These are phyloP conservation scores for Hanleya hanleyi DNA, from an alignment of 2,888 invertebrate genomes.

Conservation along the genomic window DNA sequence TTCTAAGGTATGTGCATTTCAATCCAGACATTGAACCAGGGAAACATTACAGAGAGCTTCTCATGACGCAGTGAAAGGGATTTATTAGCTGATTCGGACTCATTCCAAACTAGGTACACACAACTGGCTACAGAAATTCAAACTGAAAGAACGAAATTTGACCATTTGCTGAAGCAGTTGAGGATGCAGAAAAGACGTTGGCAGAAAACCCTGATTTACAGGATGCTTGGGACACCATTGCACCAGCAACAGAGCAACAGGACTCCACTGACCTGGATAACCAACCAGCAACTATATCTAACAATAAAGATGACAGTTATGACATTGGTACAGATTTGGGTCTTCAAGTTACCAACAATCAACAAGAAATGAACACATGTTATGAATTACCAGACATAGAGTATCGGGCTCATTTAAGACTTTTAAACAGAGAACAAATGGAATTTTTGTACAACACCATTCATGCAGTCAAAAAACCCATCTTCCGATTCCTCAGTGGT, in stretches of 20 bases:
- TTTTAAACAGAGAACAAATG: slow-evolving; percentile 34
- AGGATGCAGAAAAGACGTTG: slow-evolving; percentile 21
- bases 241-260: slow-evolving; percentile 32
- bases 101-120: slow-evolving; percentile 19
- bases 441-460: slow-evolving; percentile 38
- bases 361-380: not conserved
- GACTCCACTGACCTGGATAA: slow-evolving; percentile 22
- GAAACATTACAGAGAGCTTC: slow-evolving; percentile 52
- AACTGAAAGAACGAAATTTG: slow-evolving; percentile 15
- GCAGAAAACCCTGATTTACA: slow-evolving; percentile 22
- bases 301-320: slow-evolving; percentile 28
- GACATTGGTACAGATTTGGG: slow-evolving; percentile 38
- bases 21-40: slow-evolving; percentile 41
- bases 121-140: slow-evolving; percentile 21
- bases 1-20: slow-evolving; percentile 41
- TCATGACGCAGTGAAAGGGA: slow-evolving; percentile 61
- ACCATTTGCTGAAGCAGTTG: slow-evolving; percentile 26
- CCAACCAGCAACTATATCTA: slow-evolving; percentile 9
- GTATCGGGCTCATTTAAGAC: slow-evolving; percentile 33
- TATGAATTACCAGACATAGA: slow-evolving; percentile 36
- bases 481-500: slow-evolving; percentile 38
- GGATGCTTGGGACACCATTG: slow-evolving; percentile 32
- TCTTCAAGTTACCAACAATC: slow-evolving; percentile 2
- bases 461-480: slow-evolving; percentile 34
- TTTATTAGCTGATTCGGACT: slow-evolving; percentile 44